These are phyloP conservation scores for Pachypsylla venusta DNA, from an alignment of 1,140 invertebrate species.

Conservation along the genomic window DNA sequence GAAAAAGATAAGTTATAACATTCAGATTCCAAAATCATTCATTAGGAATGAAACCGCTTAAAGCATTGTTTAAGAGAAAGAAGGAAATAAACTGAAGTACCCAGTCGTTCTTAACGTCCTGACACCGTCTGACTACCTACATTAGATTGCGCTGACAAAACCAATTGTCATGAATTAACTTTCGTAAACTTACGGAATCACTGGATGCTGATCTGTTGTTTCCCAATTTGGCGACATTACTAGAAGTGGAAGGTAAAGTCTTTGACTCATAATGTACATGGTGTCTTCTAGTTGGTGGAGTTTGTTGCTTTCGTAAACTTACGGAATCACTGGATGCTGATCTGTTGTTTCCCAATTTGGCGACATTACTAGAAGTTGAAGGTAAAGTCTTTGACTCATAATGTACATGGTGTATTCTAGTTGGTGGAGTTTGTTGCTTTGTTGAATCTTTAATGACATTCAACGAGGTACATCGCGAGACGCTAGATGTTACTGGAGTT, in stretches of 20 bases:
- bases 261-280: conserved; percentile 30
- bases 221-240: conserved; percentile 27
- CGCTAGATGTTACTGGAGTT: conserved; percentile 65
- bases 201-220: conserved; percentile 45
- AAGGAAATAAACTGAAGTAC: too few species aligned
- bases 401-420: conserved; percentile 30
- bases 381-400: conserved; percentile 31
- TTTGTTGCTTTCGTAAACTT: conserved; percentile 16
- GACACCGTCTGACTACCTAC: too few species aligned
- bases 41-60: too few species aligned
- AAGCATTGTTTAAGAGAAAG: too few species aligned
- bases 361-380: conserved; percentile 30
- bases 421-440: conserved; percentile 33
- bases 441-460: conserved; percentile 60
- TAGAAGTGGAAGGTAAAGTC: conserved; percentile 32
- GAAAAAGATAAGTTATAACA: conserved; percentile 6
- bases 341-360: conserved; percentile 33
- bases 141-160: too few species aligned
- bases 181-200: conserved; percentile 46
- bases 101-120: too few species aligned
- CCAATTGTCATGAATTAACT: too few species aligned
- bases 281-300: conserved; percentile 21
- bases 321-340: conserved; percentile 53
- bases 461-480: conserved; percentile 65
- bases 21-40: too few species aligned